Base-by-base conservation (phyloP, 2,888 invertebrate species). In the Escarpia spicata region DNA sequence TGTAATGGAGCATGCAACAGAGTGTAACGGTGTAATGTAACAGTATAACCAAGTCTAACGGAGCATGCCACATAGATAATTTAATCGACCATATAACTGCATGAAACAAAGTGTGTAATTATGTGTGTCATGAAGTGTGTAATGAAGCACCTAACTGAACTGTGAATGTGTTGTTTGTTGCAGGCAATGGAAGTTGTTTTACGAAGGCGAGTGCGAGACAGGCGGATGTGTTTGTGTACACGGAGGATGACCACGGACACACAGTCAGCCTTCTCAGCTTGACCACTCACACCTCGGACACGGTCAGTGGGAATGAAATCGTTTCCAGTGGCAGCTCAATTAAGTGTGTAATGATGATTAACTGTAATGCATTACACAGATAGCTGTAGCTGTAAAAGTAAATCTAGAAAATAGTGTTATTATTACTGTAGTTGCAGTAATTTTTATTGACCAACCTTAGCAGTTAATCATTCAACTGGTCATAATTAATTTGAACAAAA, bases 181-280 rank as follows among this genome's bases (percentile, higher is more conserved):
- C 75, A 75, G 75, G 75, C 75, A 75, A 26, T 75, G 75, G 75
- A 15, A 75, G 75, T 75, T 75, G 75, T 75, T 75, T 58, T 19
- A 31, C 37, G 4, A 44, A 43, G 37, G 43, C 91, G 6, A 43
- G 91, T 37, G 15, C 26, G 0, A 91, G 37, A 37, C 44, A 94
- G 37, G 94, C 94, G 2, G 93, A 94, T 43, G 95, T 96, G n/a
- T 93, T 95, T 43, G 94, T 95, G 91, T 95, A 95, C 92, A 91
- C 95, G 43, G 95, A 95, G 92, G 95, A 95, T 94, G 94, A 94
- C 43, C 93, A 93, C 89, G 94, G 93, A 19, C 94, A 95, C 90
- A 95, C 95, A 8, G 92, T 94, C 60, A 94, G 95, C 43, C 92
- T 95, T 15, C 94, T 94, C 91, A 95, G 93, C 93, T 93, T 95